A percentile compares a stretch with the other conserved stretches of the same genome.
These are phyloP conservation scores for Eclectus roratus DNA, from an alignment of 2,113 vertebrate genomes.

Conservation along the genomic window DNA sequence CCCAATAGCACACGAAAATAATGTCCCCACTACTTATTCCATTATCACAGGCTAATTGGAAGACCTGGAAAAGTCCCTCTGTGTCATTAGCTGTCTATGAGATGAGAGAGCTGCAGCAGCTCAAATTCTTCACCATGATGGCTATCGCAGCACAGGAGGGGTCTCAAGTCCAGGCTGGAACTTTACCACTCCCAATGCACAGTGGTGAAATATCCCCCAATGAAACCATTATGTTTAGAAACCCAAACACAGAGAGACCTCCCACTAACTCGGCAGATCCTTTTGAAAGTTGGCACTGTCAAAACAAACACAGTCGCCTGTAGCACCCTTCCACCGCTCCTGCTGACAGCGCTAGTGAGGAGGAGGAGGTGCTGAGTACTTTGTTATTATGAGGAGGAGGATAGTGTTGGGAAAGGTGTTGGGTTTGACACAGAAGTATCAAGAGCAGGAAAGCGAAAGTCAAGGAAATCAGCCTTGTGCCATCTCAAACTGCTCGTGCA, in stretches of 20 bases:
- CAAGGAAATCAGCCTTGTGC: slow-evolving; percentile 57
- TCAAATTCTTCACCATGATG: not conserved
- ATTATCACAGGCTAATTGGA: not conserved
- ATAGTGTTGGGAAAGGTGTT: slow-evolving; percentile 67
- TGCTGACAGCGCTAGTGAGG: slow-evolving; percentile 65
- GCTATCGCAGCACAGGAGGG: not conserved
- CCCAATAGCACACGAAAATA: not conserved
- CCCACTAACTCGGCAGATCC: slow-evolving; percentile 46
- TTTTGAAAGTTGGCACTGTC: slow-evolving; percentile 62
- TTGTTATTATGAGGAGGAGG: slow-evolving; percentile 67
- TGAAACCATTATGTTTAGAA: slow-evolving; percentile 37
- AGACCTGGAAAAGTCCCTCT: not conserved
- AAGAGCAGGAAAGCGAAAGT: slow-evolving; percentile 51
- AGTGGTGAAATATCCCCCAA: not conserved
- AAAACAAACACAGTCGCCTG: slow-evolving; percentile 56
- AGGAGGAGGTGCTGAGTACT: slow-evolving; percentile 66
- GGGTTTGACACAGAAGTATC: slow-evolving; percentile 64
- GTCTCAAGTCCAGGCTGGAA: not conserved
- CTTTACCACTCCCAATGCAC: not conserved
- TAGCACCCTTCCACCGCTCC: slow-evolving; percentile 53
- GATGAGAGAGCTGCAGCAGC: not conserved
- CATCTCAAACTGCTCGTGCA: slow-evolving; percentile 64
- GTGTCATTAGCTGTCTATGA: not conserved
- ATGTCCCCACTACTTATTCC: not conserved
- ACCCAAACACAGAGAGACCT: slow-evolving; percentile 31